Conservation (phyloP, 1,140 invertebrate genomes). For the Drosophila quadrilineata region DNA sequence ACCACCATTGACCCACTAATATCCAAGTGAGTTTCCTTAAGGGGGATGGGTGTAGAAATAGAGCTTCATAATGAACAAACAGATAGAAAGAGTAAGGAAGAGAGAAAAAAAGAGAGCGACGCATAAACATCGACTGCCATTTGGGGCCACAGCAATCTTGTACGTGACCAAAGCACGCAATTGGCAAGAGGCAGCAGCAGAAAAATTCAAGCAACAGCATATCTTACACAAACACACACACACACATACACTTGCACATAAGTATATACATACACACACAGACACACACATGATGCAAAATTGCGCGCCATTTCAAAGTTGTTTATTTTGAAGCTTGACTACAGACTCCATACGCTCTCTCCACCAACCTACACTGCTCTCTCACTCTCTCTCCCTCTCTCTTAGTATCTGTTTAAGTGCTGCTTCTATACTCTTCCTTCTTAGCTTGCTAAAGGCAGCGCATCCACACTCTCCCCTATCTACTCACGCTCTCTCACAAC, state of each 20-base stretch:
- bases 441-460: conserved; percentile 20
- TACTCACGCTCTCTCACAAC: background rate
- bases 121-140: conserved; percentile 40
- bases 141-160: conserved; percentile 46
- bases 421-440: conserved; percentile 29
- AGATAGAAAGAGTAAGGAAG: too few relatives aligned
- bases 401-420: too few relatives aligned
- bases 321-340: conserved; percentile 46
- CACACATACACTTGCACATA: background rate
- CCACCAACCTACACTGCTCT: background rate
- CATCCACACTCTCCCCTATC: background rate
- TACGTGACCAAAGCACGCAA: conserved; percentile 45
- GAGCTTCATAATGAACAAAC: conserved; percentile 18
- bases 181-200: conserved; percentile 24
- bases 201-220: conserved; percentile 11
- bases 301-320: conserved; percentile 49
- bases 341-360: conserved; percentile 5
- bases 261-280: conserved; percentile 11
- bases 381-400: too few relatives aligned
- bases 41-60: background rate
- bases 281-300: conserved; percentile 17
- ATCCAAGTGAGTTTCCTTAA: background rate
- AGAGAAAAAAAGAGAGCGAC: too few relatives aligned
- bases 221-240: conserved; percentile 24
- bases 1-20: conserved; percentile 44